Evolutionary conservation across 2,888 invertebrate genomes (phyloP), one percentile per base, ranked within the genome.

Genomic region (Xylophagus ater): DNA sequence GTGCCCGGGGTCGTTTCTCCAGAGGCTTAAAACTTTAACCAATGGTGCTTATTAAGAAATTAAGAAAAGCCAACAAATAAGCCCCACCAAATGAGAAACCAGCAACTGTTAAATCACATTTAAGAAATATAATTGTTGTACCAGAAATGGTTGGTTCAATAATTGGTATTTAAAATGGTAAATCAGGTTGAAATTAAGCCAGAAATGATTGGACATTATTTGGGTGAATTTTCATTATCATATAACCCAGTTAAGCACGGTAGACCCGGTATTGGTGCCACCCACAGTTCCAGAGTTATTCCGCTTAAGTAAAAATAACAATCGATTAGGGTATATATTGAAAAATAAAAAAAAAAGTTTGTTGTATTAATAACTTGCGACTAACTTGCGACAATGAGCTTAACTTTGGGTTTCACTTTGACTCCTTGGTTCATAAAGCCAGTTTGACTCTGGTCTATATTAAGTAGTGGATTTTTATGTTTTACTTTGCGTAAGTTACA

Each of bases 71-170:
- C 0, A 86, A 86, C 66, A 85, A 85, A 57, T 84, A 84, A 54
- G 88, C 90, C 7, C 86, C 86, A 2, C 86, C 85, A 48, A 78
- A 89, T 68, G 93, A 94, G 66, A 94, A 94, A 60, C 94, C 94
- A 21, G 86, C 90, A 66, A 85, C 88, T 49, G 90, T 94, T 1
- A 94, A 94, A 67, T 94, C 93, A 7, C 94, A 94, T 67, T 70
- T 94, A 50, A 74, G 94, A 46, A 87, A 94, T 68, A 94, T 93
- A 92, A 85, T 94, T 59, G 84, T 94, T 59, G 81, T 94, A 12
- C 94, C 94, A 1, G 93, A 94, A 68, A 94, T 94, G 92, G 92
- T 94, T 53, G 94, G 94, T 43, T 89, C 89, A 47, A 87, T 94
- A 59, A 87, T 94, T 53, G 94, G 93, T 49, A 86, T 92, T 41